A percentile compares a stretch with the other conserved stretches of the same genome.
These are phyloP conservation scores for Andrena flavipes DNA, from an alignment of 2,888 invertebrate genomes.

Conservation along the genomic window DNA sequence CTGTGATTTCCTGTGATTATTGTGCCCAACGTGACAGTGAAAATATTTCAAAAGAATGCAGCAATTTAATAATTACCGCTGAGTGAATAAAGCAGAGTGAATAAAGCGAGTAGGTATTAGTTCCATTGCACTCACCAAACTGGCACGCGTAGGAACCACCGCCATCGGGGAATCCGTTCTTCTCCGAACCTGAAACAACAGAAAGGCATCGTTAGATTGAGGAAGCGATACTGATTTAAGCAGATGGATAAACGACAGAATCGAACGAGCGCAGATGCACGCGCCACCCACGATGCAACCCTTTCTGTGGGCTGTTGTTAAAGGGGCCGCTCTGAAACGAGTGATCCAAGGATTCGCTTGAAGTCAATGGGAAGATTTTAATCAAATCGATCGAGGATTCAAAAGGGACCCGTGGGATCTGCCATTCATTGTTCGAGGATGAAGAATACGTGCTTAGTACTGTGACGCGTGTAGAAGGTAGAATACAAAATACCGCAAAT, in stretches of 20 bases:
- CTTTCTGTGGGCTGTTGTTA: slow-evolving; percentile 51
- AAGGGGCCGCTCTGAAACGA: slow-evolving; percentile 60
- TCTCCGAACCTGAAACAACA: slow-evolving; percentile 76
- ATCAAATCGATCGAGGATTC: slow-evolving; percentile 49
- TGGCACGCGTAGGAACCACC: slow-evolving; percentile 72
- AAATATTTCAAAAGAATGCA: no score
- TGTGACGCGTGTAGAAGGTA: background rate
- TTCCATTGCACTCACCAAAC: slow-evolving; percentile 76
- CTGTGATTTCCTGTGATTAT: no score
- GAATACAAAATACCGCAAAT: no score
- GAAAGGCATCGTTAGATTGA: slow-evolving; percentile 37
- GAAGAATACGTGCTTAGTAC: background rate
- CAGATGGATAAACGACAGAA: slow-evolving; percentile 48
- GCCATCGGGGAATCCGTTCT: slow-evolving; percentile 75
- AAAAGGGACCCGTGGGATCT: slow-evolving; percentile 35
- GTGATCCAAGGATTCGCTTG: slow-evolving; percentile 43
- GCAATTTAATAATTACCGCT: no score
- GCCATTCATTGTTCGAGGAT: slow-evolving; percentile 44
- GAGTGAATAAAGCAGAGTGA: no score
- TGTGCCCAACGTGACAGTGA: no score
- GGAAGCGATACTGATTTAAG: slow-evolving; percentile 37
- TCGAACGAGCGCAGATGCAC: slow-evolving; percentile 53
- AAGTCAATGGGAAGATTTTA: slow-evolving; percentile 58
- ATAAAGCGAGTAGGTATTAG: background rate
- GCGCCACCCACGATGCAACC: slow-evolving; percentile 59